Conservation (phyloP, 1,140 invertebrate species). For the Macrosteles quadrilineatus region DNA sequence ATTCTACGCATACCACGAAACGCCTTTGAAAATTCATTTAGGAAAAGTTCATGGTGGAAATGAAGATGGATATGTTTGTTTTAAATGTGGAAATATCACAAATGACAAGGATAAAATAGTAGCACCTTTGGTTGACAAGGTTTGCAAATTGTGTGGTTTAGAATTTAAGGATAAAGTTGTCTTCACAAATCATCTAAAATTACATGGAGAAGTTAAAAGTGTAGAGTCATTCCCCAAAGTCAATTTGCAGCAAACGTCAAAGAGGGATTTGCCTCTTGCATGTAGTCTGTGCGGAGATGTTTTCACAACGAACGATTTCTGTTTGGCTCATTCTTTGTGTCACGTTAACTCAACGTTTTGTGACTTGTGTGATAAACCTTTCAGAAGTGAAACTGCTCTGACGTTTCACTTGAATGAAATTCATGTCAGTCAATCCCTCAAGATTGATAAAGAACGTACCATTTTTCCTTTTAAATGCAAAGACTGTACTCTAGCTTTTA, state of each 20-base stretch:
- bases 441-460: not conserved
- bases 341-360: not conserved
- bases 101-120: not conserved
- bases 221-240: not conserved
- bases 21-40: not conserved
- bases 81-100: not conserved
- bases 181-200: not conserved
- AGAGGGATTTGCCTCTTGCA: not conserved
- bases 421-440: not conserved
- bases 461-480: not conserved
- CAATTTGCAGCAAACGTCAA: not conserved
- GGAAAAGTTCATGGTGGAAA: not conserved
- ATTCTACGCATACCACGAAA: not conserved
- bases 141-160: not conserved
- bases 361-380: conserved; percentile 19
- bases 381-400: conserved; percentile 16
- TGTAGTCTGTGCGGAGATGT: not conserved
- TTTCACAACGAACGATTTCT: conserved; percentile 1
- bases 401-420: conserved; percentile 27
- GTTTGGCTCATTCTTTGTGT: not conserved
- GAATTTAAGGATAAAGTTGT: not conserved
- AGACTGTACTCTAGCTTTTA: conserved; percentile 1
- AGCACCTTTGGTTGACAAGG: not conserved
- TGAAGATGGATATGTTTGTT: not conserved
- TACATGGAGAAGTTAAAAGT: not conserved